These are phyloP conservation scores for Yponomeuta cagnagella DNA, from an alignment of 2,888 invertebrate genomes.

Conservation along the genomic window DNA sequence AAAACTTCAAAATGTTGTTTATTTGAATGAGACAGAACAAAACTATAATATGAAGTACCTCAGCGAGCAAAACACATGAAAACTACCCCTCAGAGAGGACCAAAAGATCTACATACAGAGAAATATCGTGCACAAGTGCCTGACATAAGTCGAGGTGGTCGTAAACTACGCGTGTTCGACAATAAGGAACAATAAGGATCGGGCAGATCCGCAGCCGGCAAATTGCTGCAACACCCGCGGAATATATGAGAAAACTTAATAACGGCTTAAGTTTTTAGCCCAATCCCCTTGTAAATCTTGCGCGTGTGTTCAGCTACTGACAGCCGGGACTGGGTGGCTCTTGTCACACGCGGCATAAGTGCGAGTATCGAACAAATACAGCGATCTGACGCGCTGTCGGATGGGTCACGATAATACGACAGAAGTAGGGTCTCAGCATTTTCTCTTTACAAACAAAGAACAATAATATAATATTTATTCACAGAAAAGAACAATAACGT, in stretches of 20 bases:
- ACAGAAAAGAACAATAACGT: too few relatives aligned
- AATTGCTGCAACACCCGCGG: constrained; percentile 28
- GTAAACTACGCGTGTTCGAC: background rate
- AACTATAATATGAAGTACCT: too few relatives aligned
- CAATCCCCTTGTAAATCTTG: constrained; percentile 28
- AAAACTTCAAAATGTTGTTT: too few relatives aligned
- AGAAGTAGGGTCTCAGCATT: too few relatives aligned
- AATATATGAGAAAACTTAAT: constrained; percentile 36
- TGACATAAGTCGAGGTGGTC: background rate
- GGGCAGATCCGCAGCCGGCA: constrained; percentile 17
- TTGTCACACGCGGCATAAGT: too few relatives aligned
- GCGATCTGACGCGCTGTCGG: too few relatives aligned
- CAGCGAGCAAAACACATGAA: background rate
- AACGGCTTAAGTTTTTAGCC: constrained; percentile 39
- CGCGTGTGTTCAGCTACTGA: constrained; percentile 13
- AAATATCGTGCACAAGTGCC: background rate
- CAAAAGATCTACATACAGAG: background rate
- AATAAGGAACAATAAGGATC: background rate
- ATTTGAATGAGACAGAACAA: too few relatives aligned
- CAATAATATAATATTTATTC: too few relatives aligned
- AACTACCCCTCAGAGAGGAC: background rate
- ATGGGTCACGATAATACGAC: too few relatives aligned
- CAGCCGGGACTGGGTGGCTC: too few relatives aligned
- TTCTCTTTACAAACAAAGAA: too few relatives aligned
- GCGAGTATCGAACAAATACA: too few relatives aligned